Evolutionary conservation across 2,797 vertebrate genomes (phyloP).

Genomic region (Poeciliopsis gracilis): DNA sequence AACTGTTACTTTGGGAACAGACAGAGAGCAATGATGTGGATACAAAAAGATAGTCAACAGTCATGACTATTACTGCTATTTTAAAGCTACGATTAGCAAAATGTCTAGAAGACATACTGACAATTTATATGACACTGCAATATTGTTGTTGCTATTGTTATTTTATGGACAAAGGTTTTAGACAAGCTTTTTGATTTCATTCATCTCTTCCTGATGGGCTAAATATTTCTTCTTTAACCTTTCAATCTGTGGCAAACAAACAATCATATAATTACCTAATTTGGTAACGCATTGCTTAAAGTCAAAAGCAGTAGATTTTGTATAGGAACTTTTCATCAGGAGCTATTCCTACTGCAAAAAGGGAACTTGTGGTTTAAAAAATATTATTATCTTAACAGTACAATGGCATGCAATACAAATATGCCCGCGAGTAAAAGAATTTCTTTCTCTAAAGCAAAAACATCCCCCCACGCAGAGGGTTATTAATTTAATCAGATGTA

Average conservation of each 20-base stretch:
- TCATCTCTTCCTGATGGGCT: not conserved
- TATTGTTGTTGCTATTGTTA: not conserved
- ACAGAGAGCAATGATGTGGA: not conserved
- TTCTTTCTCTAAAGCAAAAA: conserved; percentile 15
- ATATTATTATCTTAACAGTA: not conserved
- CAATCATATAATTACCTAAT: not conserved
- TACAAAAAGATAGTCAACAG: not conserved
- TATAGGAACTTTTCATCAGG: not conserved
- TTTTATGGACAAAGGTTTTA: not conserved
- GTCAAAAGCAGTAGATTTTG: not conserved
- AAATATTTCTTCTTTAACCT: not conserved
- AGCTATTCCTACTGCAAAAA: not conserved
- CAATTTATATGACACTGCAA: not conserved
- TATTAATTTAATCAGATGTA: conserved; percentile 40
- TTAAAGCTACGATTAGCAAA: not conserved
- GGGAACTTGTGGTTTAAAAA: not conserved
- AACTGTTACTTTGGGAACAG: not conserved
- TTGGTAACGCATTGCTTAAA: not conserved
- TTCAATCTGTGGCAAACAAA: not conserved
- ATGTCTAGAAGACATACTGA: not conserved
- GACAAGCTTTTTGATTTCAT: not conserved
- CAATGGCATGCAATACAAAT: conserved; percentile 8
- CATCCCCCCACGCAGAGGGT: conserved; percentile 7
- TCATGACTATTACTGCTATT: not conserved
- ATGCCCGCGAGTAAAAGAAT: not conserved